Base-by-base conservation (phyloP, 2,113 vertebrate genomes). In the Elaphurus davidianus region DNA sequence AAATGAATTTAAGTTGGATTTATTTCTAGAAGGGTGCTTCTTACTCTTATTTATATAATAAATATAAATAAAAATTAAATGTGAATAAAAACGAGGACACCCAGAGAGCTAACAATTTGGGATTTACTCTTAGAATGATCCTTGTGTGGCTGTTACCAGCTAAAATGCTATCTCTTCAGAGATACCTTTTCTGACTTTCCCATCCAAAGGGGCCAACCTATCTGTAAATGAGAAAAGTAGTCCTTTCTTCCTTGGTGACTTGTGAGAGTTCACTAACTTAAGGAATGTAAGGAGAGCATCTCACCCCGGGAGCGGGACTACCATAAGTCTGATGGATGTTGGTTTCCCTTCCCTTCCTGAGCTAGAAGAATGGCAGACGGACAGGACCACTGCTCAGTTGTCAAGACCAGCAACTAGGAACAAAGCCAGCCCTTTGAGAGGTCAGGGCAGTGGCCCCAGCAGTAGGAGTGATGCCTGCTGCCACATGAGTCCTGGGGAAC, bases 251-350 rank as follows among this genome's bases (percentile, higher is more conserved):
- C 50, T 12, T 67, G n/a, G 86, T 55, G 30, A 91, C 36, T 43
- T 13, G 8, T 21, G 74, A 84, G 62, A 13, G 25, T 43, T 91
- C 14, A 25, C 28, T 90, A 16, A 21, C 14, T 40, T 40, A n/a
- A 71, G 60, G 30, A 47, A 59, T 16, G 15, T 36, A 27, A 28
- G 8, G 21, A 43, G 83, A 79, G 9, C n/a, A 16, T 36, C 2
- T 17, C 81, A 7, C n/a, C 76, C 59, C 0, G 1, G 28, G 16
- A 2, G 16, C 2, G 0, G 40, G 36, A 28, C 15, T 11, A 57
- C 21, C 10, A 3, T 17, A 59, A 62, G 7, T 60, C 10, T 47
- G 52, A 15, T 43, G 21, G 47, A 59, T 52, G 54, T 64, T 64
- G 28, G 14, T 62, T 67, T 85, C 89, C 52, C 15, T 79, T 33